Evolutionary conservation across 2,113 vertebrate genomes (phyloP).

Genomic region (Orientallactaga bullata): DNA sequence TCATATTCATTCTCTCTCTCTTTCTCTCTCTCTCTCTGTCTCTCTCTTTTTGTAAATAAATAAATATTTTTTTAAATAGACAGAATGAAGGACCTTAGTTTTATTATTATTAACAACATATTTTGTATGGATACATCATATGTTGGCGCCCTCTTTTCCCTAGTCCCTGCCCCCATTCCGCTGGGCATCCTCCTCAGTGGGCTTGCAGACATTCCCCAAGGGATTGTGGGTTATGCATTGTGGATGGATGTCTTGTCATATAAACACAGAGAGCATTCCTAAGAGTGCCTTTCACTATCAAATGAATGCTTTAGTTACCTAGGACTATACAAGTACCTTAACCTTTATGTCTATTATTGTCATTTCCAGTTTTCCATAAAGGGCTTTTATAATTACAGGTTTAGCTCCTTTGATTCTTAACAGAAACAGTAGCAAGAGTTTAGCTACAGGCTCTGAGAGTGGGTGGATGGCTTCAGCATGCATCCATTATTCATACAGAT

Average conservation of each 20-base stretch:
- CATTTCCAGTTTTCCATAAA: slow-evolving; percentile 28
- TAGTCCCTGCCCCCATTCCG: too few relatives aligned
- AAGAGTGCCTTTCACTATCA: background rate
- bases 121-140: too few relatives aligned
- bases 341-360: background rate
- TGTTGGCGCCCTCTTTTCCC: too few relatives aligned
- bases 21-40: too few relatives aligned
- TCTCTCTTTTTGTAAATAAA: too few relatives aligned
- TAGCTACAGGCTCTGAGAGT: background rate
- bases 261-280: slow-evolving; percentile 16
- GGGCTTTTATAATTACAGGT: background rate
- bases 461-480: background rate
- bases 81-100: too few relatives aligned
- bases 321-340: background rate
- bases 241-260: background rate
- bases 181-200: too few relatives aligned
- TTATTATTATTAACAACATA: too few relatives aligned
- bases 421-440: slow-evolving; percentile 25
- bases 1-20: too few relatives aligned
- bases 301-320: background rate
- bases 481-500: slow-evolving; percentile 27
- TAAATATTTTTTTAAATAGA: too few relatives aligned
- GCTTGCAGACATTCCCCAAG: too few relatives aligned
- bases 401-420: background rate
- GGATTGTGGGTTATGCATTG: background rate